Evolutionary conservation across 2,888 invertebrate genomes (phyloP).

Genomic region (Leptinotarsa rubiginosa): DNA sequence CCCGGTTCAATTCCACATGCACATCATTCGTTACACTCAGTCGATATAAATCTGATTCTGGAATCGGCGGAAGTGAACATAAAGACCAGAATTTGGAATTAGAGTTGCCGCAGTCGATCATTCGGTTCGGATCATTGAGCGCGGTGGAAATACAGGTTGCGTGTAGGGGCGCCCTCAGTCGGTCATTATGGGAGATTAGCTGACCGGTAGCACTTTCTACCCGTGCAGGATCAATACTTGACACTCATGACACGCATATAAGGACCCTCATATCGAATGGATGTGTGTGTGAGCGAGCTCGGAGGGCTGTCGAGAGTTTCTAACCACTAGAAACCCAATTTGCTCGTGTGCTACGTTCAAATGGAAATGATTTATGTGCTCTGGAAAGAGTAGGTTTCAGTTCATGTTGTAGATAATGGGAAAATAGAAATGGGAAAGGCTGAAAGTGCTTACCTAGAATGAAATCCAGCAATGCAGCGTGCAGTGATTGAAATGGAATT

Average conservation of each 20-base stretch:
- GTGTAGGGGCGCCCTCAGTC: slow-evolving; percentile 38
- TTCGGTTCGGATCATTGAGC: slow-evolving; percentile 27
- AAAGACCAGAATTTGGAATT: slow-evolving; percentile 22
- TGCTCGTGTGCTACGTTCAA: neutral
- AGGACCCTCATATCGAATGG: slow-evolving; percentile 10
- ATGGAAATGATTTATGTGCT: slow-evolving; percentile 1
- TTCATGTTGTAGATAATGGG: neutral
- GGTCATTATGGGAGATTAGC: slow-evolving; percentile 43
- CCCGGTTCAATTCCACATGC: slow-evolving; percentile 4
- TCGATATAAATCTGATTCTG: slow-evolving; percentile 13
- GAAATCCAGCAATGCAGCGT: no score
- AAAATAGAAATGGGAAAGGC: no score
- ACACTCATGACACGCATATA: slow-evolving; percentile 40
- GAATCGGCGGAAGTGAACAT: slow-evolving; percentile 15
- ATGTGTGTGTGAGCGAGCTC: slow-evolving; percentile 2
- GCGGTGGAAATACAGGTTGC: slow-evolving; percentile 31
- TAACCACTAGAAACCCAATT: neutral
- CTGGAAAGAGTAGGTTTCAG: neutral
- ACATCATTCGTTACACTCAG: slow-evolving; percentile 14
- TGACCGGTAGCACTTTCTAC: slow-evolving; percentile 39
- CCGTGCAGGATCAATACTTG: slow-evolving; percentile 38
- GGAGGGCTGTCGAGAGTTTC: slow-evolving; percentile 7
- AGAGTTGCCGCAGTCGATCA: slow-evolving; percentile 20
- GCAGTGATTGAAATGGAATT: no score
- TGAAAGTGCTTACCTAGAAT: no score